Evolutionary conservation across 2,888 invertebrate genomes (phyloP).

Genomic region (Merodon equestris): DNA sequence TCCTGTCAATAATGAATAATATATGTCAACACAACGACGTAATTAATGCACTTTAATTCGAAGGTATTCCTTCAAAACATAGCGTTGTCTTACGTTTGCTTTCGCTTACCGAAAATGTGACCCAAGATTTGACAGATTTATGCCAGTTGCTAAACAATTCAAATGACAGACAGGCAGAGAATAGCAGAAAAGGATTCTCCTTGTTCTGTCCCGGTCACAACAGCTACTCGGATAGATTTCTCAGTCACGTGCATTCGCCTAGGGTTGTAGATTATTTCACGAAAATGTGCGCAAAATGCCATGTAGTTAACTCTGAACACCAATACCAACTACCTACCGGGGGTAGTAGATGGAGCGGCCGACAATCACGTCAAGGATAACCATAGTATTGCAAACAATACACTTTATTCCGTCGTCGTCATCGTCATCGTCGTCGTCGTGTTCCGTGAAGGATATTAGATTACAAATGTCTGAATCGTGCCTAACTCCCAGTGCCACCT

Average conservation of each 20-base stretch:
- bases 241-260: constrained; percentile 52
- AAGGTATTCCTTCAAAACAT: background rate
- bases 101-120: background rate
- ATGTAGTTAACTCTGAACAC: constrained; percentile 43
- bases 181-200: constrained; percentile 17
- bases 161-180: constrained; percentile 34
- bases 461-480: constrained; percentile 66
- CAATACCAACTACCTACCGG: constrained; percentile 32
- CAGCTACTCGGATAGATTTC: constrained; percentile 35
- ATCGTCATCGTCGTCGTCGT: constrained; percentile 40
- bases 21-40: constrained; percentile 28
- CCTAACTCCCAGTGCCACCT: constrained; percentile 39
- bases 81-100: no score
- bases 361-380: constrained; percentile 42
- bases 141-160: constrained; percentile 42
- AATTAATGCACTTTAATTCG: constrained; percentile 11
- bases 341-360: constrained; percentile 2
- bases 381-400: constrained; percentile 51
- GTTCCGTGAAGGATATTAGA: constrained; percentile 60
- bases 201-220: background rate
- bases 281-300: constrained; percentile 44
- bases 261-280: constrained; percentile 44
- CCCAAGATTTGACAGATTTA: constrained; percentile 53
- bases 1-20: constrained; percentile 13
- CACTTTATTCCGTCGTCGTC: constrained; percentile 53